phyloP scores from a whole-genome alignment of 1,140 invertebrate genomes.

The Drosophila yakuba region DNA sequence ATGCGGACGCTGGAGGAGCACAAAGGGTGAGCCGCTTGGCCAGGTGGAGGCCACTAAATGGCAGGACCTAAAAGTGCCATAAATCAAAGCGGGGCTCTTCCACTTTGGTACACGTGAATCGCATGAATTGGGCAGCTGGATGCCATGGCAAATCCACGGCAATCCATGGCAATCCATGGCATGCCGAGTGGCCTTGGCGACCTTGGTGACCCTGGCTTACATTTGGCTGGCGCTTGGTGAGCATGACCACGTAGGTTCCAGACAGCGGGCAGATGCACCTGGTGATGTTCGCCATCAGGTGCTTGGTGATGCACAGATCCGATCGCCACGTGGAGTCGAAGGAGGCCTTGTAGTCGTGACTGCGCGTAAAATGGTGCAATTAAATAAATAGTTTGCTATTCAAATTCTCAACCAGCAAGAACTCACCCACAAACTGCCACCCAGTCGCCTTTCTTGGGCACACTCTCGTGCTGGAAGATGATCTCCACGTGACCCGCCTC shows the following conservation, averaged over 20 bases:
- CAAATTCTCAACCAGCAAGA: neutral
- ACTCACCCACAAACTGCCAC: slow-evolving; percentile 78
- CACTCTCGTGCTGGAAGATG: slow-evolving; percentile 83
- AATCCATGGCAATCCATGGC: neutral
- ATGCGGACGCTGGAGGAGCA: neutral
- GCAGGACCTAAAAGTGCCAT: slow-evolving; percentile 43
- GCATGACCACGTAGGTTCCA: slow-evolving; percentile 87
- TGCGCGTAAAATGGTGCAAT: slow-evolving; percentile 13
- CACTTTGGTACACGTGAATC: slow-evolving; percentile 54
- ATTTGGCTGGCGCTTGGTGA: slow-evolving; percentile 86
- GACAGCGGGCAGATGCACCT: slow-evolving; percentile 87
- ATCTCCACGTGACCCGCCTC: slow-evolving; percentile 84
- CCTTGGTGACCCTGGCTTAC: slow-evolving; percentile 83
- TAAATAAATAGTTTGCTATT: slow-evolving; percentile 5
- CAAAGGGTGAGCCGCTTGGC: slow-evolving; percentile 7
- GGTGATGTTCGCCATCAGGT: slow-evolving; percentile 85
- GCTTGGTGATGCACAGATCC: slow-evolving; percentile 85
- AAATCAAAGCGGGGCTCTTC: slow-evolving; percentile 59
- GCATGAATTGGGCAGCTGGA: slow-evolving; percentile 47
- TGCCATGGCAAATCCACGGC: slow-evolving; percentile 1
- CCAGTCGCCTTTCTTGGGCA: slow-evolving; percentile 79
- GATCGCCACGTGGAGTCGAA: slow-evolving; percentile 83
- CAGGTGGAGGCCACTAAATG: slow-evolving; percentile 47
- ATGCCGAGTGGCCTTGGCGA: slow-evolving; percentile 32
- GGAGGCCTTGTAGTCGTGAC: slow-evolving; percentile 82